Evolutionary conservation across 2,113 vertebrate genomes (phyloP).

Genomic region (Tachysurus vachellii): DNA sequence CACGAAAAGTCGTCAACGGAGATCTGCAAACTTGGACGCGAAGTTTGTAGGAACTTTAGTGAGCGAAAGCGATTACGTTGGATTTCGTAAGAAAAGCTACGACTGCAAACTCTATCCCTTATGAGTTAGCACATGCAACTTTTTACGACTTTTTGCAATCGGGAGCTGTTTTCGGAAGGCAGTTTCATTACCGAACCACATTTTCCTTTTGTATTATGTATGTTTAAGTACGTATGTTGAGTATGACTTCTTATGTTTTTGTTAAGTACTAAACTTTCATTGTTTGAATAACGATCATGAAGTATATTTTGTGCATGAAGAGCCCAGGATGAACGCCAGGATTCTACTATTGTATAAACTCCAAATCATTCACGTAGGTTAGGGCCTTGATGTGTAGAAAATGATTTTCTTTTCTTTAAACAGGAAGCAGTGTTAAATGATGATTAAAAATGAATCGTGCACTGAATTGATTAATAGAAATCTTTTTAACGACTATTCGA

Average conservation of each 20-base stretch:
- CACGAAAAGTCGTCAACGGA: conserved; percentile 66
- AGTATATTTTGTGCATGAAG: conserved; percentile 45
- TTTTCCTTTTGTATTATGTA: conserved; percentile 44
- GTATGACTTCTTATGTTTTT: conserved; percentile 21
- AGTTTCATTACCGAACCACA: conserved; percentile 52
- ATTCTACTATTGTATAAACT: conserved; percentile 42
- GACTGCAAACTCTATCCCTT: not conserved
- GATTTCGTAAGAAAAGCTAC: not conserved
- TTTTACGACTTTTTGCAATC: not conserved
- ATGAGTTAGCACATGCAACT: not conserved
- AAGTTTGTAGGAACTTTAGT: not conserved
- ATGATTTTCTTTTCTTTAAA: conserved; percentile 14
- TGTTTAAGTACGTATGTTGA: conserved; percentile 46
- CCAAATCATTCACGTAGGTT: conserved; percentile 43
- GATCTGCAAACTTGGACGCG: conserved; percentile 61
- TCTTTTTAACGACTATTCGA: conserved; percentile 18
- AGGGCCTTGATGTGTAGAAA: conserved; percentile 32
- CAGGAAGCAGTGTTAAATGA: not conserved
- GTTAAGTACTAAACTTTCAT: conserved; percentile 34
- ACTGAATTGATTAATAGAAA: not conserved
- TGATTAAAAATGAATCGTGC: not conserved
- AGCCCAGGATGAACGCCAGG: conserved; percentile 7
- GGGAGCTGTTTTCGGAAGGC: conserved; percentile 40
- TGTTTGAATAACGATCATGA: conserved; percentile 42
- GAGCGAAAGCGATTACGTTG: not conserved